A percentile compares a stretch with the other conserved stretches of the same genome.
phyloP scores from a whole-genome alignment of 2,113 vertebrate species.

The Guaruba guarouba region DNA sequence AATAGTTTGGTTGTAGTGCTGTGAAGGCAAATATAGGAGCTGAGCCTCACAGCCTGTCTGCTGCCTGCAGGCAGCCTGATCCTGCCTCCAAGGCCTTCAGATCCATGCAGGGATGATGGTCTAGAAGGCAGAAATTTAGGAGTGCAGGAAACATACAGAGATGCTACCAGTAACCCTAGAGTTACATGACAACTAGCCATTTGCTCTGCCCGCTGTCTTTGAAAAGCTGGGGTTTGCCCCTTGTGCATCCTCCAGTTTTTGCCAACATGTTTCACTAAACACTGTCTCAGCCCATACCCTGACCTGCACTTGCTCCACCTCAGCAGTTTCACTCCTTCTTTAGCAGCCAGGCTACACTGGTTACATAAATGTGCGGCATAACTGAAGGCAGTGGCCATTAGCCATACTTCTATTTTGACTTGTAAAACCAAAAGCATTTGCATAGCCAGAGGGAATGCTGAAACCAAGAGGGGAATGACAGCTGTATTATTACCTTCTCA shows the following conservation, averaged over 20 bases:
- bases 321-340: not conserved
- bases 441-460: not conserved
- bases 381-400: not conserved
- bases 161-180: not conserved
- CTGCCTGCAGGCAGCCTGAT: not conserved
- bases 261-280: not conserved
- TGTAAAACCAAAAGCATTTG: not conserved
- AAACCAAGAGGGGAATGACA: not conserved
- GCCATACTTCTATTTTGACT: not conserved
- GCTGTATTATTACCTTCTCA: not conserved
- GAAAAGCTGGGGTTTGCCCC: not conserved
- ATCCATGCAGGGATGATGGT: not conserved
- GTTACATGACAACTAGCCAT: not conserved
- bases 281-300: not conserved
- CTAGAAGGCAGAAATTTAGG: not conserved
- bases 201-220: fast-evolving
- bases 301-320: not conserved
- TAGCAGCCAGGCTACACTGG: not conserved
- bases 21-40: fast-evolving
- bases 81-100: not conserved
- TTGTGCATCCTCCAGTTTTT: not conserved
- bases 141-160: not conserved
- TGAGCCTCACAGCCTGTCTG: not conserved
- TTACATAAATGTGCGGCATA: not conserved
- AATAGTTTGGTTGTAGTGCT: not conserved